Conservation (phyloP, 2,888 invertebrate species). For the Pseudoips prasinana region DNA sequence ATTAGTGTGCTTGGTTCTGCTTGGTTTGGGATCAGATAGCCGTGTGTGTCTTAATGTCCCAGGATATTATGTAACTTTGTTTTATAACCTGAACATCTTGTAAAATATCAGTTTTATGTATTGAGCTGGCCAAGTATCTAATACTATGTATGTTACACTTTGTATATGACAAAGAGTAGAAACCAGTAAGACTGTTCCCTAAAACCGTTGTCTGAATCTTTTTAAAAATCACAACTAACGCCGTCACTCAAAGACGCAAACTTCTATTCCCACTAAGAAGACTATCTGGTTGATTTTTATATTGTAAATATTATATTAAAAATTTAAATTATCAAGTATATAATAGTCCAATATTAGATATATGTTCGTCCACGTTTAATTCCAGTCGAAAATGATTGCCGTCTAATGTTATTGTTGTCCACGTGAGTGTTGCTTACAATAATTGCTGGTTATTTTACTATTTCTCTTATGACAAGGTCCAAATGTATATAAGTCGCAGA, state of each 20-base stretch:
- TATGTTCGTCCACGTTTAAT: conserved; percentile 77
- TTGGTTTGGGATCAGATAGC: no score
- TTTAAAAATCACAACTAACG: conserved; percentile 26
- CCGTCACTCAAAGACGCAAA: conserved; percentile 24
- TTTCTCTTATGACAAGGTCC: conserved; percentile 45
- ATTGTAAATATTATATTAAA: conserved; percentile 66
- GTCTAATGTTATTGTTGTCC: conserved; percentile 72
- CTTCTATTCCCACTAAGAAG: conserved; percentile 31
- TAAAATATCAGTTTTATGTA: no score
- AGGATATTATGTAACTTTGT: no score
- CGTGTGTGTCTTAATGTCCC: no score
- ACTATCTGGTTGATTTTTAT: conserved; percentile 55
- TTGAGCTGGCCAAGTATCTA: no score
- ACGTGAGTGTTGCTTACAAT: conserved; percentile 58
- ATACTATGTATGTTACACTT: no score
- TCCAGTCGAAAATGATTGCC: conserved; percentile 73
- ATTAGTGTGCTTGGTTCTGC: no score
- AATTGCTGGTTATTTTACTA: conserved; percentile 50
- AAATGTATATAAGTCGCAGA: conserved; percentile 24
- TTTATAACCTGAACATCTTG: no score
- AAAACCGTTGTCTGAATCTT: conserved; percentile 17
- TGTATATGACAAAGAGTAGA: conserved; percentile 7
- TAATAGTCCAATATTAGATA: conserved; percentile 73
- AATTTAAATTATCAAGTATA: conserved; percentile 60
- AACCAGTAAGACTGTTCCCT: conserved; percentile 10